Conservation (phyloP, 2,797 vertebrate genomes). For the Heteromormyrus szaboi region DNA sequence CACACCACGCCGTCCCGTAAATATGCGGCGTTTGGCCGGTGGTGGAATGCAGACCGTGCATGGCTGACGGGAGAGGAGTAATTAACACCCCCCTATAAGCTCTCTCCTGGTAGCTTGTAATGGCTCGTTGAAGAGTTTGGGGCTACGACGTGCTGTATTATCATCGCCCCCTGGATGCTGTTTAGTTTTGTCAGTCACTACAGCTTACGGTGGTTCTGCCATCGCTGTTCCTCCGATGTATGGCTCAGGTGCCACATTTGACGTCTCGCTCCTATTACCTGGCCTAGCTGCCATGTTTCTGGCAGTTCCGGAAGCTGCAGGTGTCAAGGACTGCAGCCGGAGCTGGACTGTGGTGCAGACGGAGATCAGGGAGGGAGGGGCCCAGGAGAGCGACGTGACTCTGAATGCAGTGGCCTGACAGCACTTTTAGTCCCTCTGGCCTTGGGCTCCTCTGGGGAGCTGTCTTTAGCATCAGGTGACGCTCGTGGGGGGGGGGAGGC, state of each 20-base stretch:
- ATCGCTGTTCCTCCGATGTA: neutral
- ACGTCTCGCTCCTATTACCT: neutral
- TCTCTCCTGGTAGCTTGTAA: neutral
- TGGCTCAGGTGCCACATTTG: neutral
- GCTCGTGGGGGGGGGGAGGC: neutral
- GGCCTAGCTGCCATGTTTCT: neutral
- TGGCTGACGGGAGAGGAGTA: neutral
- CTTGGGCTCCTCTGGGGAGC: neutral
- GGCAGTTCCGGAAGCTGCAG: neutral
- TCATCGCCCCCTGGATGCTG: neutral
- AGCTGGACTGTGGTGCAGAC: neutral
- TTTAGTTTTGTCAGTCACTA: neutral
- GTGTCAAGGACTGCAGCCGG: conserved; percentile 4
- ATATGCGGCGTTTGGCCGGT: neutral
- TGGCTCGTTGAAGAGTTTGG: neutral
- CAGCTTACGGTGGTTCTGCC: neutral
- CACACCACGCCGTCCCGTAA: conserved; percentile 9
- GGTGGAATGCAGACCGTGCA: neutral
- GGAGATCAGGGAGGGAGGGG: neutral
- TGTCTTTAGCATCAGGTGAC: neutral
- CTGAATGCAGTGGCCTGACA: neutral
- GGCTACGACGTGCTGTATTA: neutral
- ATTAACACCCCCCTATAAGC: conserved; percentile 16
- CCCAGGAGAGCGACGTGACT: conserved; percentile 1
- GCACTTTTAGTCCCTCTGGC: neutral